Conservation (phyloP, 1,140 invertebrate species). For the Camponotus vicinus region DNA sequence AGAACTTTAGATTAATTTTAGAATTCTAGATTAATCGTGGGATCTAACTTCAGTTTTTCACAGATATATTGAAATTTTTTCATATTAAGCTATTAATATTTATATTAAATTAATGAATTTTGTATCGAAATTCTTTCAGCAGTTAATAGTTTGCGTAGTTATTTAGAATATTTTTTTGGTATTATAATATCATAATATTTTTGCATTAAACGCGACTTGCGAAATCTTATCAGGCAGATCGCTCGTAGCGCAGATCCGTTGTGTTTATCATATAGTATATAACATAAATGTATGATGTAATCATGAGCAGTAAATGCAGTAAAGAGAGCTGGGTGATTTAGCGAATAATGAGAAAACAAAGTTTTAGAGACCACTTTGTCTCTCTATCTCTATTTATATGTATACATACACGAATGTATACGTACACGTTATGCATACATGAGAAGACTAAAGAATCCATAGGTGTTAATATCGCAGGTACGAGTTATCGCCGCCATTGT, state of each 20-base stretch:
- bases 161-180: not conserved
- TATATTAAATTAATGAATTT: no score
- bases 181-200: slow-evolving; percentile 15
- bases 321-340: slow-evolving; percentile 60
- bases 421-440: slow-evolving; percentile 50
- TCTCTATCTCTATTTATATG: slow-evolving; percentile 25
- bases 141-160: not conserved
- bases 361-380: slow-evolving; percentile 37
- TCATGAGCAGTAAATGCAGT: slow-evolving; percentile 47
- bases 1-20: not conserved
- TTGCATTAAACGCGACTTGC: slow-evolving; percentile 19
- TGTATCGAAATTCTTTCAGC: not conserved
- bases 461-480: slow-evolving; percentile 68
- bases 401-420: slow-evolving; percentile 57
- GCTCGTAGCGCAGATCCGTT: slow-evolving; percentile 76
- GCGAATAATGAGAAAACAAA: not conserved
- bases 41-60: not conserved
- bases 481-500: slow-evolving; percentile 64
- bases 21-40: no score
- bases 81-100: no score
- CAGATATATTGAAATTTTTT: no score
- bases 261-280: slow-evolving; percentile 86
- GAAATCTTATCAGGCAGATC: slow-evolving; percentile 60
- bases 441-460: slow-evolving; percentile 70
- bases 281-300: slow-evolving; percentile 70